A percentile compares a stretch with the other conserved stretches of the same genome.
Evolutionary conservation across 2,888 invertebrate species (phyloP).

Genomic region (Craniophora ligustri): DNA sequence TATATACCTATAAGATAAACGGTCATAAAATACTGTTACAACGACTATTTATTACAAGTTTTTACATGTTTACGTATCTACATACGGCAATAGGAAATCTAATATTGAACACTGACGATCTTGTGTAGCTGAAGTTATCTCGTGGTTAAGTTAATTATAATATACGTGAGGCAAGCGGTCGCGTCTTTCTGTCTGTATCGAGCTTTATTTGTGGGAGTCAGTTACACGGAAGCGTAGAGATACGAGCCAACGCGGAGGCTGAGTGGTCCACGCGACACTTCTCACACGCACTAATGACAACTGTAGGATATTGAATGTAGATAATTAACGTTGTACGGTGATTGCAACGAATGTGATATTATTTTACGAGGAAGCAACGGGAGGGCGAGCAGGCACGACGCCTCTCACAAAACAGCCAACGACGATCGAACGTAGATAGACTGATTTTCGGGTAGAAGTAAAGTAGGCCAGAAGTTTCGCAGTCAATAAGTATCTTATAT

Average conservation of each 20-base stretch:
- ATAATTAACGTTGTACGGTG: conserved; percentile 62
- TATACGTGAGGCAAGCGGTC: conserved; percentile 24
- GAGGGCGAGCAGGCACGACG: conserved; percentile 59
- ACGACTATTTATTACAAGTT: conserved; percentile 49
- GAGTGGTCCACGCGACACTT: conserved; percentile 26
- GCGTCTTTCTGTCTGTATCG: conserved; percentile 31
- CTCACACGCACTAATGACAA: conserved; percentile 34
- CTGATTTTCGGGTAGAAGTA: conserved; percentile 87
- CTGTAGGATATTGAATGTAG: conserved; percentile 55
- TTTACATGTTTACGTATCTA: conserved; percentile 43
- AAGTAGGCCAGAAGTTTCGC: conserved; percentile 81
- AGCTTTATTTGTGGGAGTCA: conserved; percentile 40
- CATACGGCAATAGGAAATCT: conserved; percentile 43
- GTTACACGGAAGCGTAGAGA: conserved; percentile 41
- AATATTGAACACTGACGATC: conserved; percentile 31
- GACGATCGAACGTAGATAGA: conserved; percentile 83
- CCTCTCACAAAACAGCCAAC: conserved; percentile 76
- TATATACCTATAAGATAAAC: conserved; percentile 38
- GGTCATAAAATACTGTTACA: conserved; percentile 42
- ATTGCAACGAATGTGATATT: conserved; percentile 86
- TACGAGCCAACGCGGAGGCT: conserved; percentile 58
- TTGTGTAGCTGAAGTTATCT: conserved; percentile 36
- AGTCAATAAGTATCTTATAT: conserved; percentile 78
- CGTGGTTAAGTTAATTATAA: conserved; percentile 45
- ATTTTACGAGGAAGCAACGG: conserved; percentile 77